Evolutionary conservation across 2,797 vertebrate genomes (phyloP), one percentile per base, ranked within the genome.

Genomic region (Taeniopygia guttata): DNA sequence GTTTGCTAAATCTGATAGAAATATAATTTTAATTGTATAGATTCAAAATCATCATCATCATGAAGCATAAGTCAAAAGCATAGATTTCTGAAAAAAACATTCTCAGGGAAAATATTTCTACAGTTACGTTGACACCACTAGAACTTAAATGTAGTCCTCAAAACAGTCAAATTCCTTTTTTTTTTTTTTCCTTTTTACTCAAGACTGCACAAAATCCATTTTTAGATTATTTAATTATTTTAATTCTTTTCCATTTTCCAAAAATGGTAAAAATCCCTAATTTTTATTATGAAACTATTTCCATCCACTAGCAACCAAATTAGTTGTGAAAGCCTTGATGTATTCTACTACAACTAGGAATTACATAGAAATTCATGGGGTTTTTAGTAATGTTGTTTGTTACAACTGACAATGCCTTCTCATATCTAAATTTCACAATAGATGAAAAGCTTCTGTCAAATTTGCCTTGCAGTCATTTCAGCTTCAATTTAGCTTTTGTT

Each of bases 151-250:
- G 3, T 25, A 59, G 51, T 17, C 3, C 3, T 13, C 8, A 30
- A 54, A 79, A 69, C 36, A 73, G 16, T 69, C 17, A 73, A 11
- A 36, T 7, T 62, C 3, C 2, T 15, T 16, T 43, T 36, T 59
- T 51, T 15, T 16, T 43, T 36, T 59, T 51, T 70, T 83, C 30
- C 8, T 16, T 59, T 68, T 46, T 26, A 14, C 3, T 30, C 27
- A 34, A 13, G 13, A 55, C 7, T 16, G 26, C 0, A 0, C 1
- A 74, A 76, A 70, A 2, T 32, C 25, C 1, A 16, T 48, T 58
- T 72, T 87, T n/a, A 83, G 6, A 15, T 76, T 70, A 42, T 38
- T 55, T 46, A 70, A n/a, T 75, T 20, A 81, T n/a, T 90, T 77
- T 29, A 77, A 45, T 75, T 74, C 36, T 69, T 83, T 90, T 13